Evolutionary conservation across 2,113 vertebrate genomes (phyloP).

Genomic region (Bambusicola thoracicus): DNA sequence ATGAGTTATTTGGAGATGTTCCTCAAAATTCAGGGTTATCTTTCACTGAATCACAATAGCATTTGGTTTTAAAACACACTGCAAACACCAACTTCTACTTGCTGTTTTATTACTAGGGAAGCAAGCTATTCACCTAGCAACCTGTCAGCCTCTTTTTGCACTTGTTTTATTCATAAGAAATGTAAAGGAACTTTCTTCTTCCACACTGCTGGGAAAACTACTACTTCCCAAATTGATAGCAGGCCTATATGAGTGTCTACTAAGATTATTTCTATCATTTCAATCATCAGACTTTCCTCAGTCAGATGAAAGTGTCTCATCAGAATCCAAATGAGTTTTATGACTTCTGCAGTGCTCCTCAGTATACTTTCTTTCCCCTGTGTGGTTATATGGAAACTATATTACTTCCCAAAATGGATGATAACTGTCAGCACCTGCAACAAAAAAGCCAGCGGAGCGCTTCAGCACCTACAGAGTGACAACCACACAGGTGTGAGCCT

Average conservation of each 20-base stretch:
- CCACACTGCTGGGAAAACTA: neutral
- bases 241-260: neutral
- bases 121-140: neutral
- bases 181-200: neutral
- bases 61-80: neutral
- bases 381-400: neutral
- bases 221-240: neutral
- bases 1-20: neutral
- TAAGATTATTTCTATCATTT: neutral
- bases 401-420: neutral
- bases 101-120: neutral
- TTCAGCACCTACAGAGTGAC: neutral
- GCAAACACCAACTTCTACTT: neutral
- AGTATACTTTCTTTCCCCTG: neutral
- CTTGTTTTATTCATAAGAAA: neutral
- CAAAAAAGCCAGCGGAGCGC: neutral
- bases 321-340: neutral
- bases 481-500: neutral
- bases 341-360: neutral
- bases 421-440: neutral
- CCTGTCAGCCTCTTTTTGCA: neutral
- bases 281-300: neutral
- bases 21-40: neutral
- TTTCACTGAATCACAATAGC: neutral
- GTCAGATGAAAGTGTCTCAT: neutral